Percentiles rank a stretch among this genome's conserved stretches.
phyloP scores from a whole-genome alignment of 2,888 invertebrate species.

The Asteroscopus sphinx region DNA sequence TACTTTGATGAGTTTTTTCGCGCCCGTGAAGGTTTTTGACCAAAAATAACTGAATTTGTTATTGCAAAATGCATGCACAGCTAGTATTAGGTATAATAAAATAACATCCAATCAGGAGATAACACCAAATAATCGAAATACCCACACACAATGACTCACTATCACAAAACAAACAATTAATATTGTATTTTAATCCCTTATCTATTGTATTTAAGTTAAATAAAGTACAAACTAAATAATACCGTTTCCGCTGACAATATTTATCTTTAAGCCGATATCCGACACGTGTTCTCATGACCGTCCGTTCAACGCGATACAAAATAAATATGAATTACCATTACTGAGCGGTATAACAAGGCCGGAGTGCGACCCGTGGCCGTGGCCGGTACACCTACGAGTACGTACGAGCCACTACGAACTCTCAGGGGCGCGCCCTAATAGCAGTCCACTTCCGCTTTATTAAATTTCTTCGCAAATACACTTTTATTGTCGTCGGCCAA shows the following conservation, averaged over 20 bases:
- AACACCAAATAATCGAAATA: neutral
- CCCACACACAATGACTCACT: slow-evolving; percentile 6
- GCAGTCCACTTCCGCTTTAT: slow-evolving; percentile 88
- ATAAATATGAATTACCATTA: slow-evolving; percentile 70
- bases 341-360: slow-evolving; percentile 62
- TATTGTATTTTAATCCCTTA: slow-evolving; percentile 24
- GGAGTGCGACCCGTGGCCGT: slow-evolving; percentile 27
- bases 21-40: too few relatives aligned
- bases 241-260: slow-evolving; percentile 49
- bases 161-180: slow-evolving; percentile 60
- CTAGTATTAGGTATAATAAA: too few relatives aligned
- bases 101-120: too few relatives aligned
- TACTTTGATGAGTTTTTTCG: too few relatives aligned
- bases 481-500: slow-evolving; percentile 85
- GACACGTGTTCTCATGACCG: slow-evolving; percentile 29
- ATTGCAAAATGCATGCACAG: too few relatives aligned
- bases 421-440: slow-evolving; percentile 77
- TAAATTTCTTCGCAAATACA: slow-evolving; percentile 90
- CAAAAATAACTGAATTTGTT: too few relatives aligned
- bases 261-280: slow-evolving; percentile 43
- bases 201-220: slow-evolving; percentile 22
- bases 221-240: slow-evolving; percentile 31
- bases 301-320: slow-evolving; percentile 46
- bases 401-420: slow-evolving; percentile 53
- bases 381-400: slow-evolving; percentile 54